These are phyloP conservation scores for Bothrops jararaca DNA, from an alignment of 2,113 vertebrate species.

Conservation along the genomic window DNA sequence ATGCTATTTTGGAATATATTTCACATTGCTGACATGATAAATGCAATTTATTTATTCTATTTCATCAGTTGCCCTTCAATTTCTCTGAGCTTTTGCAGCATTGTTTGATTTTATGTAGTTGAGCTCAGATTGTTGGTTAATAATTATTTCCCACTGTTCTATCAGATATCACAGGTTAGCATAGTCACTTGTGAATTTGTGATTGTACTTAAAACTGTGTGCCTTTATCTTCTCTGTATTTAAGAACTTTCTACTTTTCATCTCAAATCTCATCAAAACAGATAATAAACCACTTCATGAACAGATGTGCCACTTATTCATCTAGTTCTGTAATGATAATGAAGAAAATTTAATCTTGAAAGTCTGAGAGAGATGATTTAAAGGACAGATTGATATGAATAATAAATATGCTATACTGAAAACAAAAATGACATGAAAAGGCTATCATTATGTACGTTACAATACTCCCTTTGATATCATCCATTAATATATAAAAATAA, in stretches of 20 bases:
- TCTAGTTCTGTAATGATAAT: constrained; percentile 76
- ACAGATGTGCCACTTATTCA: constrained; percentile 81
- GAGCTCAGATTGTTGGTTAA: constrained; percentile 62
- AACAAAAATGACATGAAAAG: constrained; percentile 50
- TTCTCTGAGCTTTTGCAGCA: constrained; percentile 47
- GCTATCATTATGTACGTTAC: constrained; percentile 46
- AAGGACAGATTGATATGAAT: constrained; percentile 76
- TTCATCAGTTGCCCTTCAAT: constrained; percentile 36
- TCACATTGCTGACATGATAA: constrained; percentile 20
- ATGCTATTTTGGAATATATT: constrained; percentile 65
- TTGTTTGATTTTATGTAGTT: constrained; percentile 37
- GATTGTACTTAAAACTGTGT: constrained; percentile 52
- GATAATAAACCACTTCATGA: constrained; percentile 77
- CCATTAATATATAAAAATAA: constrained; percentile 30
- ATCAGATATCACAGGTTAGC: constrained; percentile 52
- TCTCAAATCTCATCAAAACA: constrained; percentile 67
- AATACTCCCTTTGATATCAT: constrained; percentile 38
- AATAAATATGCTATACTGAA: constrained; percentile 55
- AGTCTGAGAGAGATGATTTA: constrained; percentile 68
- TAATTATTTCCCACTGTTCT: constrained; percentile 54
- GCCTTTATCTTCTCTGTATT: constrained; percentile 57
- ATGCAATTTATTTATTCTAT: constrained; percentile 33
- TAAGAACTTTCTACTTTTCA: constrained; percentile 69
- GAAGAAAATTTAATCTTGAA: constrained; percentile 76
- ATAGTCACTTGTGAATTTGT: constrained; percentile 55